Conservation (phyloP, 2,888 invertebrate genomes). For the Agrochola circellaris region DNA sequence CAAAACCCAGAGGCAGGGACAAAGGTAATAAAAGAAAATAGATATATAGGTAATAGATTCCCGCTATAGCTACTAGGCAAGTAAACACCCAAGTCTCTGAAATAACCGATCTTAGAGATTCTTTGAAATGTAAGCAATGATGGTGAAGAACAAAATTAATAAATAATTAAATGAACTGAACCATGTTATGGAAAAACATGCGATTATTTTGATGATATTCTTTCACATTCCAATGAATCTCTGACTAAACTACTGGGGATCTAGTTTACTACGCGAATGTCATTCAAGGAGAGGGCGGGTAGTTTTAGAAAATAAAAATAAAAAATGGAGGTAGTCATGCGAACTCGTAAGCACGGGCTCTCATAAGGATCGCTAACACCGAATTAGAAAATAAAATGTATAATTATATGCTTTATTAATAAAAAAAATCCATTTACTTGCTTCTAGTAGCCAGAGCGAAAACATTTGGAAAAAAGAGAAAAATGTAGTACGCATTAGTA, state of each 20-base stretch:
- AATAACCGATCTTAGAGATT: slow-evolving; percentile 79
- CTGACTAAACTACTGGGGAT: slow-evolving; percentile 84
- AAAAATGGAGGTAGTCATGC: slow-evolving; percentile 77
- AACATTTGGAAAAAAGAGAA: slow-evolving; percentile 82
- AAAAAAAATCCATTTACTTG: slow-evolving; percentile 85
- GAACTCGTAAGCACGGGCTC: slow-evolving; percentile 82
- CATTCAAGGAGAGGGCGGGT: slow-evolving; percentile 83
- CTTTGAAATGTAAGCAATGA: slow-evolving; percentile 81
- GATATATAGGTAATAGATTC: slow-evolving; percentile 80
- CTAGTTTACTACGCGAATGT: slow-evolving; percentile 83
- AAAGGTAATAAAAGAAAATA: slow-evolving; percentile 82
- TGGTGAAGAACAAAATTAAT: slow-evolving; percentile 53
- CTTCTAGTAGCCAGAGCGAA: slow-evolving; percentile 91
- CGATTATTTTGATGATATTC: slow-evolving; percentile 48
- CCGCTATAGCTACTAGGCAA: slow-evolving; percentile 91
- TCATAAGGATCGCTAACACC: slow-evolving; percentile 83
- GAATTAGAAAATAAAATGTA: slow-evolving; percentile 69
- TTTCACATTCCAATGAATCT: slow-evolving; percentile 87
- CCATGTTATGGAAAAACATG: slow-evolving; percentile 52
- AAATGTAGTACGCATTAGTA: slow-evolving; percentile 79
- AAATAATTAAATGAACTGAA: slow-evolving; percentile 47
- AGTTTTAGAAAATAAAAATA: slow-evolving; percentile 63
- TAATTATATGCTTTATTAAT: slow-evolving; percentile 62
- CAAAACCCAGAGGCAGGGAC: slow-evolving; percentile 85
- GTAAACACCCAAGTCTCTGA: slow-evolving; percentile 83